Evolutionary conservation across 2,113 vertebrate species (phyloP).

Genomic region (Spilogale gracilis): DNA sequence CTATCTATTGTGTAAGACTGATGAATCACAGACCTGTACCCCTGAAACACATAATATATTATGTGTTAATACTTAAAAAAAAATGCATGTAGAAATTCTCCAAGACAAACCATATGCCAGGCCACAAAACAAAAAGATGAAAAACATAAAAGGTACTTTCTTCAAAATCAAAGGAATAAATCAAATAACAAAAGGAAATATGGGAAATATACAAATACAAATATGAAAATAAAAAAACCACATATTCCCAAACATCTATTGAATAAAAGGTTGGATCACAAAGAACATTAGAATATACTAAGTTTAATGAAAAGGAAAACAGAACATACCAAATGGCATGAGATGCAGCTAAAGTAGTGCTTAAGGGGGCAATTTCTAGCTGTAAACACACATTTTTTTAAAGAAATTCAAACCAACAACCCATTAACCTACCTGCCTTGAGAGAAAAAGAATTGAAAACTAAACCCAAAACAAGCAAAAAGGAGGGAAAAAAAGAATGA

Average conservation of each 20-base stretch:
- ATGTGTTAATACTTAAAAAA: background rate
- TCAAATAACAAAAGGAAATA: background rate
- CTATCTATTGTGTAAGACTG: background rate
- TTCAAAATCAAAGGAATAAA: background rate
- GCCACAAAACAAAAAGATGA: background rate
- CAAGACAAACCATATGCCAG: background rate
- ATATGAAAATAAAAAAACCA: background rate
- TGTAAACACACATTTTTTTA: background rate
- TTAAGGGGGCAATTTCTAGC: background rate
- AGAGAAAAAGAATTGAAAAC: constrained; percentile 29
- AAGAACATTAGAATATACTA: background rate
- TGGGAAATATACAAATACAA: background rate
- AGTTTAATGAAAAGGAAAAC: background rate
- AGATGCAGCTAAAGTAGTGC: background rate
- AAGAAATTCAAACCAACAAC: background rate
- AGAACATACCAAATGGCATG: background rate
- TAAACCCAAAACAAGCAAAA: constrained; percentile 18
- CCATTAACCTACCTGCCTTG: background rate
- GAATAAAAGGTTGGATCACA: background rate
- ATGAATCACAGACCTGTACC: background rate
- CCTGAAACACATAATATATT: background rate
- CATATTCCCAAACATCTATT: background rate
- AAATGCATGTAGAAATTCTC: background rate
- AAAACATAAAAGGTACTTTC: background rate
- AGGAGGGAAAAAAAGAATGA: background rate